Evolutionary conservation across 2,113 vertebrate species (phyloP).

Genomic region (Lates calcarifer): DNA sequence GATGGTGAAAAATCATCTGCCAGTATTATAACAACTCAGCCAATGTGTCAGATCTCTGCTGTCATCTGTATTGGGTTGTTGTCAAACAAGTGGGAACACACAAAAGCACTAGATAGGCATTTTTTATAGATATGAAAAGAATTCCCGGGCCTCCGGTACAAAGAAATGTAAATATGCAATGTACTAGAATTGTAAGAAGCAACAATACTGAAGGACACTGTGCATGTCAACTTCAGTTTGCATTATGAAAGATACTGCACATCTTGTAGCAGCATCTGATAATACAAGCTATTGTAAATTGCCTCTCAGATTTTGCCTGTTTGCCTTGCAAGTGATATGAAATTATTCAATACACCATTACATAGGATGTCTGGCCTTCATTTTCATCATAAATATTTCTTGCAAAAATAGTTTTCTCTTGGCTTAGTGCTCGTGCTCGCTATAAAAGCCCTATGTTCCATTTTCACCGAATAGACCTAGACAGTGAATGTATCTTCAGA

Average conservation of each 20-base stretch:
- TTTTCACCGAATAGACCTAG: neutral
- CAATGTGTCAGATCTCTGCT: conserved; percentile 35
- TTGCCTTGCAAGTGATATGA: conserved; percentile 17
- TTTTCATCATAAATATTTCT: conserved; percentile 23
- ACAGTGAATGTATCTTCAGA: neutral
- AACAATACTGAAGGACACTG: neutral
- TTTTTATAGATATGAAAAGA: conserved; percentile 5
- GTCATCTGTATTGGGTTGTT: conserved; percentile 27
- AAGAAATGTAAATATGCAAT: conserved; percentile 19
- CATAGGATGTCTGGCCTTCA: conserved; percentile 12
- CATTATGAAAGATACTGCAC: neutral
- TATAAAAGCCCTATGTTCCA: conserved; percentile 18
- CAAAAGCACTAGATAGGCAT: neutral
- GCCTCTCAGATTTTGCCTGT: conserved; percentile 25
- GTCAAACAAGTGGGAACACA: conserved; percentile 25
- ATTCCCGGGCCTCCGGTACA: neutral
- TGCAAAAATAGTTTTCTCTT: conserved; percentile 25
- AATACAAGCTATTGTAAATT: conserved; percentile 21
- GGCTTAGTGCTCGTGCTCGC: neutral
- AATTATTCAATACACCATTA: conserved; percentile 40
- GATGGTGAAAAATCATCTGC: conserved; percentile 31
- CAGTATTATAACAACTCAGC: conserved; percentile 33
- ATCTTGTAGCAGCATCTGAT: conserved; percentile 5
- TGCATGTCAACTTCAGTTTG: conserved; percentile 11
- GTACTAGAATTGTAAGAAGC: conserved; percentile 1